These are phyloP conservation scores for Myotis vivesi DNA, from an alignment of 2,797 vertebrate genomes.

Conservation along the genomic window DNA sequence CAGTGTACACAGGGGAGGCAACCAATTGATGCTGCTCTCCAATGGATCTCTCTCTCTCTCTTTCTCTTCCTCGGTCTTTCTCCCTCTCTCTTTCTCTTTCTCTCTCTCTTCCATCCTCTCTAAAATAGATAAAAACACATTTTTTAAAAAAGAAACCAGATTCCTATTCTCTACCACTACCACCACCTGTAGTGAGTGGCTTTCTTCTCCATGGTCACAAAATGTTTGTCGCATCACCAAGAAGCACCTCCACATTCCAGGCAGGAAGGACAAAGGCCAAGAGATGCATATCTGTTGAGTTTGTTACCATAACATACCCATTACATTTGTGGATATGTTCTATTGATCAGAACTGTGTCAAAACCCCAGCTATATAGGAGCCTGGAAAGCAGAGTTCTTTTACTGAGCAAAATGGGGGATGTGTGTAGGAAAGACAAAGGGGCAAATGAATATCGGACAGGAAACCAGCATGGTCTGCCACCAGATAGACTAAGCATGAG, in stretches of 20 bases:
- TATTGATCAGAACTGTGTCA: neutral
- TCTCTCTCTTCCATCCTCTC: too few relatives aligned
- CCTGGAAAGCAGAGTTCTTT: neutral
- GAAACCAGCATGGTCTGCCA: neutral
- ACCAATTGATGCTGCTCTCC: too few relatives aligned
- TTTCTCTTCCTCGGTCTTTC: too few relatives aligned
- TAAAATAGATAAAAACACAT: neutral
- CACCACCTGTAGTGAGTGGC: neutral
- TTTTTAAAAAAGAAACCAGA: neutral
- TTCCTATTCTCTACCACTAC: neutral
- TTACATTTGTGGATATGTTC: neutral
- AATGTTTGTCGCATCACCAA: neutral
- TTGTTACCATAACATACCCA: too few relatives aligned
- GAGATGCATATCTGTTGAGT: neutral
- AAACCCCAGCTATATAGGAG: neutral
- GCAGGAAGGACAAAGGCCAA: neutral
- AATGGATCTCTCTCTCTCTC: too few relatives aligned
- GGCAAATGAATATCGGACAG: too few relatives aligned
- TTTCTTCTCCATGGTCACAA: neutral
- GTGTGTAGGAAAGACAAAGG: neutral
- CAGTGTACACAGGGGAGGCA: too few relatives aligned
- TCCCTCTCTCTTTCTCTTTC: too few relatives aligned
- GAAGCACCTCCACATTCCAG: neutral
- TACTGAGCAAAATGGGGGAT: neutral
- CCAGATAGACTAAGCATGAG: neutral